These are phyloP conservation scores for Microplitis deprimator DNA, from an alignment of 2,888 invertebrate species.

Conservation along the genomic window DNA sequence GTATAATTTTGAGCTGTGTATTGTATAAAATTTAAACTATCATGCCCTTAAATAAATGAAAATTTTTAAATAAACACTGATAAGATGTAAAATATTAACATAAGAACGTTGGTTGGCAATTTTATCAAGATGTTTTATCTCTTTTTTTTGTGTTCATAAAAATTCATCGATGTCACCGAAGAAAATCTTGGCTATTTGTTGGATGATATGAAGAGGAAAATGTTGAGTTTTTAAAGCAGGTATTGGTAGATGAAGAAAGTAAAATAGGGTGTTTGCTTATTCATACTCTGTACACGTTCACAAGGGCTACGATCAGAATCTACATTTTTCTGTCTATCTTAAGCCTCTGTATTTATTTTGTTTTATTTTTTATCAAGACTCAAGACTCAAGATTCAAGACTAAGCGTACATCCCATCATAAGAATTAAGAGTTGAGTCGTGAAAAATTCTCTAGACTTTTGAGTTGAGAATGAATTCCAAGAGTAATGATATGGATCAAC, in stretches of 20 bases:
- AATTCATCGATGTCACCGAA: slow-evolving; percentile 24
- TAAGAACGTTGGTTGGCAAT: neutral
- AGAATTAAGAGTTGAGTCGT: slow-evolving; percentile 41
- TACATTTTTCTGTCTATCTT: slow-evolving; percentile 36
- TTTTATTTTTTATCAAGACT: neutral
- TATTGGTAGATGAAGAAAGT: slow-evolving; percentile 36
- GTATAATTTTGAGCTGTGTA: neutral
- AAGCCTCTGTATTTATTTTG: neutral
- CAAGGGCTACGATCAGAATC: slow-evolving; percentile 45
- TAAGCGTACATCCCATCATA: slow-evolving; percentile 39
- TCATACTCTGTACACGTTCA: slow-evolving; percentile 46
- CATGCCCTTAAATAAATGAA: neutral
- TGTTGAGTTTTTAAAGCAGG: slow-evolving; percentile 38
- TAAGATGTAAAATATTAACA: slow-evolving; percentile 21
- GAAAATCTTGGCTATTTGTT: slow-evolving; percentile 40
- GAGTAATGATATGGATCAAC: slow-evolving; percentile 33
- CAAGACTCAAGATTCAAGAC: slow-evolving; percentile 40
- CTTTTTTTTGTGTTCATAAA: slow-evolving; percentile 20
- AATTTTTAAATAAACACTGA: slow-evolving; percentile 26
- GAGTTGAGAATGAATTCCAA: slow-evolving; percentile 26
- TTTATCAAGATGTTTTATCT: neutral
- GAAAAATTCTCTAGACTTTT: slow-evolving; percentile 24
- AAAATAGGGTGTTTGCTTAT: slow-evolving; percentile 40
- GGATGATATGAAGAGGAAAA: slow-evolving; percentile 35
- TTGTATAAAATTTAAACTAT: neutral